phyloP scores from a whole-genome alignment of 1,140 invertebrate species.

The Ectropis grisescens region DNA sequence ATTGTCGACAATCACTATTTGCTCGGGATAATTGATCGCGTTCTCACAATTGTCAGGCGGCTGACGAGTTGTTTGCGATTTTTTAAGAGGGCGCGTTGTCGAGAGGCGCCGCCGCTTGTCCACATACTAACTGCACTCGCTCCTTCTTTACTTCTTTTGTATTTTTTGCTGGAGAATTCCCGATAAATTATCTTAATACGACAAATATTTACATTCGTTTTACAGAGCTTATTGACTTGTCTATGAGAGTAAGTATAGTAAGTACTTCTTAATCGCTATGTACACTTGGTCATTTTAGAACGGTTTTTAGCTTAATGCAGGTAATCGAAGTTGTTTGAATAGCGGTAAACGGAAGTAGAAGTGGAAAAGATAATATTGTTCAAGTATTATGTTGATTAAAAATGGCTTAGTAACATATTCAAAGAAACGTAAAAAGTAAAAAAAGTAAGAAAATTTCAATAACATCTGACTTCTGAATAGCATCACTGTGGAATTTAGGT shows the following conservation, averaged over 20 bases:
- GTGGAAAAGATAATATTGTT: no score
- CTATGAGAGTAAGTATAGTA: slow-evolving; percentile 20
- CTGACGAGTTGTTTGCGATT: slow-evolving; percentile 53
- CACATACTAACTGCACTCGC: slow-evolving; percentile 15
- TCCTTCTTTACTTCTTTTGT: slow-evolving; percentile 33
- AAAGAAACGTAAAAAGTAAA: no score
- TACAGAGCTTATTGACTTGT: slow-evolving; percentile 26
- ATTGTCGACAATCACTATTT: slow-evolving; percentile 65
- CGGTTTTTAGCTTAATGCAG: slow-evolving; percentile 23
- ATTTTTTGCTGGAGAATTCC: slow-evolving; percentile 24
- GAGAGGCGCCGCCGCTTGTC: slow-evolving; percentile 35
- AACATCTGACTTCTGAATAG: no score
- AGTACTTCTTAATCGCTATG: slow-evolving; percentile 31
- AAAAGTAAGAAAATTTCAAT: no score
- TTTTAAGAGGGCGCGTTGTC: slow-evolving; percentile 41
- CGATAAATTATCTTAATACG: slow-evolving; percentile 57
- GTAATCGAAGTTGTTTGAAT: slow-evolving; percentile 29
- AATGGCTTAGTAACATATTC: no score
- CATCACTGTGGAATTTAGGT: no score
- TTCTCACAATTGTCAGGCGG: slow-evolving; percentile 64
- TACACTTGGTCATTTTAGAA: slow-evolving; percentile 30
- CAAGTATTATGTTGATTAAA: no score
- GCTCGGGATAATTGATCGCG: slow-evolving; percentile 61
- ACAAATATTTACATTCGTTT: slow-evolving; percentile 45
- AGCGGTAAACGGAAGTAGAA: no score